These are phyloP conservation scores for Rhabditoides inermis DNA, from an alignment of 2,888 invertebrate species.

Conservation along the genomic window DNA sequence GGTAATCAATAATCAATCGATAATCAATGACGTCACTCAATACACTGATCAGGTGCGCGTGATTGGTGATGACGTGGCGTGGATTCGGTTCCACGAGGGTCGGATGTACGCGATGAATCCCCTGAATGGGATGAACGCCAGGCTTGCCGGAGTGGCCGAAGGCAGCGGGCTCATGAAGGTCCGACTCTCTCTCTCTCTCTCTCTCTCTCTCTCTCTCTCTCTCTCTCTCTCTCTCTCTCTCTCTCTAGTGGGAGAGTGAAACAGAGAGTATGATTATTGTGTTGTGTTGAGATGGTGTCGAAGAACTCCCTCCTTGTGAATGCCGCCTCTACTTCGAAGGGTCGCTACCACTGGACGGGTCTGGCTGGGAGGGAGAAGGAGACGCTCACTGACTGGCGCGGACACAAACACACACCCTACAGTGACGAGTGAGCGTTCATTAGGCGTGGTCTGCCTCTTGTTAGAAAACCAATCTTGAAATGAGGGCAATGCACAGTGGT, in stretches of 20 bases:
- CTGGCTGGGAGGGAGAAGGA: conserved; percentile 10
- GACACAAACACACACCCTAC: too few relatives aligned
- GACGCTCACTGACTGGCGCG: too few relatives aligned
- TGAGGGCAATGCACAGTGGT: too few relatives aligned
- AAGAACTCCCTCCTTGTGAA: too few relatives aligned
- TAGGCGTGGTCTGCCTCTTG: too few relatives aligned
- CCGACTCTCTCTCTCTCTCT: neutral
- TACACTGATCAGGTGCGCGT: conserved; percentile 35
- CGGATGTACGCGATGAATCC: conserved; percentile 80
- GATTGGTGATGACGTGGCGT: conserved; percentile 93
- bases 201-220: neutral
- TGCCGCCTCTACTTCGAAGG: too few relatives aligned
- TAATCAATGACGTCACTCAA: neutral
- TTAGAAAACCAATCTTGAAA: too few relatives aligned
- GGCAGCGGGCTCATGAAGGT: neutral
- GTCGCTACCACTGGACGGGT: too few relatives aligned
- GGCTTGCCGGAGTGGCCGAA: too few relatives aligned
- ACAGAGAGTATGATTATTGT: conserved; percentile 2
- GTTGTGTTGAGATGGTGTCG: too few relatives aligned
- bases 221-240: conserved; percentile 3
- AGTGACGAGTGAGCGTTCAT: too few relatives aligned
- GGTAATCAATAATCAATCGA: conserved; percentile 34
- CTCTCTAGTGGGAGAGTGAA: neutral
- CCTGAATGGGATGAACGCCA: too few relatives aligned
- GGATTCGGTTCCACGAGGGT: conserved; percentile 81